These are phyloP conservation scores for Ephialtes manifestator DNA, from an alignment of 2,888 invertebrate species.

Conservation along the genomic window DNA sequence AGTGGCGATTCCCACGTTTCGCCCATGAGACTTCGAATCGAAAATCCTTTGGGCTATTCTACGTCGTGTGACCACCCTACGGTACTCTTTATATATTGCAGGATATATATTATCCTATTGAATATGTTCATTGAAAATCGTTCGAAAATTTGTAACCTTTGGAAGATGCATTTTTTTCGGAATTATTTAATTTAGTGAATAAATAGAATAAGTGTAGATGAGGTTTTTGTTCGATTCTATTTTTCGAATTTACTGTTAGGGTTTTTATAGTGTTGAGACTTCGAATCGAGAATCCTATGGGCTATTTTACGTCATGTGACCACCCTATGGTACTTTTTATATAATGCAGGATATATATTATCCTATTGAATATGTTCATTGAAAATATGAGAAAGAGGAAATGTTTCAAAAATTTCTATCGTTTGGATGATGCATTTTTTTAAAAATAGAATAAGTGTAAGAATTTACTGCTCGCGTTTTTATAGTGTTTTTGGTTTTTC, in stretches of 20 bases:
- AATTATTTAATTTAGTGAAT: no score
- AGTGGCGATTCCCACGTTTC: slow-evolving; percentile 69
- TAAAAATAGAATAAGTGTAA: no score
- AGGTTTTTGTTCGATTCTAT: no score
- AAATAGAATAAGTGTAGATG: no score
- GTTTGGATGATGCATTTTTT: no score
- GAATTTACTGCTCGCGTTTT: no score
- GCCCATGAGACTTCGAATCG: slow-evolving; percentile 58
- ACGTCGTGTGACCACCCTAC: slow-evolving; percentile 7
- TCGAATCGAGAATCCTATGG: slow-evolving; percentile 8
- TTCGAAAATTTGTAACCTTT: no score
- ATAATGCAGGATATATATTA: background rate
- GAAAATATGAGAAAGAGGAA: no score
- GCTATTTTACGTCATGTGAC: slow-evolving; percentile 9
- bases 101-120: background rate
- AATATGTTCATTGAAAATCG: background rate
- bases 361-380: background rate
- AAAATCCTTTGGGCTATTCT: slow-evolving; percentile 6
- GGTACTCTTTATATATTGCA: slow-evolving; percentile 4
- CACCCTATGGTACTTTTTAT: slow-evolving; percentile 1
- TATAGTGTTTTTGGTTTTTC: no score
- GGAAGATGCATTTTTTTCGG: no score
- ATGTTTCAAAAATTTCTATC: background rate
- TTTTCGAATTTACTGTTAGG: no score
- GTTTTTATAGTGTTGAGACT: no score